phyloP scores from a whole-genome alignment of 2,797 vertebrate genomes.

The Sylvia borin region DNA sequence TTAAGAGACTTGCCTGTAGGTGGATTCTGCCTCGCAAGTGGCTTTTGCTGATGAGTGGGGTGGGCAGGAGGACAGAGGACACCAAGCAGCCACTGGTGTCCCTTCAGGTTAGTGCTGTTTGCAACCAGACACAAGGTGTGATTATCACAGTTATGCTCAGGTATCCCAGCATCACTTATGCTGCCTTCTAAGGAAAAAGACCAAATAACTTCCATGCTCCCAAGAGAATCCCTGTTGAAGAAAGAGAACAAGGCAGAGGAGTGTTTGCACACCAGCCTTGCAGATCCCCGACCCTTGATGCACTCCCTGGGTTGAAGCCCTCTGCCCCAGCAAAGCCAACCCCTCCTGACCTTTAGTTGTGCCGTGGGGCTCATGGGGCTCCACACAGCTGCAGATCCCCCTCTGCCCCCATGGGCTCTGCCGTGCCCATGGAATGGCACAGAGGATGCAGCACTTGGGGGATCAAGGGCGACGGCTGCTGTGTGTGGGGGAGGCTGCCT shows the following conservation, averaged over 20 bases:
- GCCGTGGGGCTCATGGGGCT: neutral
- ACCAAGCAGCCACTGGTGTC: neutral
- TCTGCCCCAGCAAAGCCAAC: neutral
- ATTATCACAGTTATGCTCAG: rapidly evolving
- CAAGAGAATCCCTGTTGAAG: neutral
- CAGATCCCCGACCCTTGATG: neutral
- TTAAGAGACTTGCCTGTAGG: neutral
- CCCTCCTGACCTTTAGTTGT: neutral
- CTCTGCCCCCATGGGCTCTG: neutral
- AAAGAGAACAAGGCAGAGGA: neutral
- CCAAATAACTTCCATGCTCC: rapidly evolving
- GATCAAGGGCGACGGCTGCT: neutral
- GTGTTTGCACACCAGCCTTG: neutral
- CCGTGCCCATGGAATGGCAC: neutral
- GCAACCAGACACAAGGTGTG: neutral
- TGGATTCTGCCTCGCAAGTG: neutral
- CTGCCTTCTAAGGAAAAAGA: neutral
- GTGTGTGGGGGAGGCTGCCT: neutral
- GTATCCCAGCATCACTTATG: neutral
- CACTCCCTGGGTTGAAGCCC: neutral
- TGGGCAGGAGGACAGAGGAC: neutral
- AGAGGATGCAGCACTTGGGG: neutral
- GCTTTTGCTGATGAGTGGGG: neutral
- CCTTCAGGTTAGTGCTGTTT: neutral
- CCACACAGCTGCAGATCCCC: neutral